Evolutionary conservation across 1,140 invertebrate species (phyloP), one percentile per base, ranked within the genome.

Genomic region (Vollenhovia emeryi): DNA sequence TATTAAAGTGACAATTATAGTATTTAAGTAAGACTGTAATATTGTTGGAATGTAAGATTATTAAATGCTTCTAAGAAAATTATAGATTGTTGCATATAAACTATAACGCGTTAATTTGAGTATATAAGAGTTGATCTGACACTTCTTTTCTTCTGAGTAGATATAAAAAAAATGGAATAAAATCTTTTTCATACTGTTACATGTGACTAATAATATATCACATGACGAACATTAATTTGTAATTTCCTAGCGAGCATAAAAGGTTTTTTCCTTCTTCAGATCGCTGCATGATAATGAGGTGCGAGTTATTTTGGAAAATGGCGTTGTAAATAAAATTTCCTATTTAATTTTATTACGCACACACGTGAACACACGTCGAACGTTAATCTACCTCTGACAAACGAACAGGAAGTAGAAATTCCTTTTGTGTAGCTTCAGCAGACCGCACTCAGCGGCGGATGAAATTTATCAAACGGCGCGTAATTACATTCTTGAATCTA

Each of bases 401-500:
- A 78, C 57, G 40, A 79, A 52, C 30, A 40, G 21, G 60, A 66
- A 68, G 21, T 45, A 36, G 60, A 52, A 79, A 79, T 79, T 68
- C 33, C 75, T 66, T 79, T 79, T 45, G 60, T 62, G n/a, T 40
- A 68, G 33, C 76, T 68, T 79, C 30, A 40, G 9, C 76, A 68
- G 11, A 79, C 62, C 60, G 33, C 76, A 52, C 45, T 50, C 9
- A 36, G 33, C 9, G 24, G 30, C 21, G 45, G 76, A 68, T 79
- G 48, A 79, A 68, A 68, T 79, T 79, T 27, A 79, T 68, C 62
- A 79, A 68, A 68, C 62, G 13, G 9, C 45, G 45, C 76, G 33
- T 79, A 79, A 79, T 79, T 68, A 79, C 45, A 79, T 79, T 68
- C 60, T 79, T 79, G 43, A n/a, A 52, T 36, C 60, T 52, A 66